These are phyloP conservation scores for Temnothorax rugatulus DNA, from an alignment of 2,888 invertebrate species.

Conservation along the genomic window DNA sequence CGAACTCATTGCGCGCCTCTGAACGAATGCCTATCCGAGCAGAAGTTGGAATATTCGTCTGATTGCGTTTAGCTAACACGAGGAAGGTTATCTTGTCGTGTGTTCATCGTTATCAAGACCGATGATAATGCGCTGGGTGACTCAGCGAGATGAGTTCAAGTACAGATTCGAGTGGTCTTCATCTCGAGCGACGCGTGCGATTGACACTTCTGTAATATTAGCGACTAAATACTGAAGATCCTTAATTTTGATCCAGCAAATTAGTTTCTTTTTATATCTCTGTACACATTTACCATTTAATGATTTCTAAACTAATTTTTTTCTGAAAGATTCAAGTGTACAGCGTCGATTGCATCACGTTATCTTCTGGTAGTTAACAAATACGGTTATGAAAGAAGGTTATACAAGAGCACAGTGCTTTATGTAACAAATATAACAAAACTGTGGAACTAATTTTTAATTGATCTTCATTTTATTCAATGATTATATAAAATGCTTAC, in stretches of 20 bases:
- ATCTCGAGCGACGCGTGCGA: constrained; percentile 60
- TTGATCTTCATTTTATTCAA: background rate
- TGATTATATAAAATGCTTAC: background rate
- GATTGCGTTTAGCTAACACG: constrained; percentile 25
- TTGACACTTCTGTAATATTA: constrained; percentile 10
- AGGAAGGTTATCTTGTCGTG: constrained; percentile 66
- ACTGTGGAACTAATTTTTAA: background rate
- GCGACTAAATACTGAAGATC: background rate
- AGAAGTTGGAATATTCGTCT: constrained; percentile 36
- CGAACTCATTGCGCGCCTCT: constrained; percentile 30
- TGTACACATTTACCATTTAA: background rate
- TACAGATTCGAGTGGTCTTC: constrained; percentile 62
- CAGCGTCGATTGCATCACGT: background rate
- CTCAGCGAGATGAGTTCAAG: constrained; percentile 66
- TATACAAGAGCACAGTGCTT: background rate
- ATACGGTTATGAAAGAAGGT: background rate
- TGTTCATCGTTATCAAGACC: constrained; percentile 56
- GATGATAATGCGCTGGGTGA: constrained; percentile 63
- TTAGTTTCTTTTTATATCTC: background rate
- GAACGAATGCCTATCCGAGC: constrained; percentile 18
- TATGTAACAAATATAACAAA: background rate
- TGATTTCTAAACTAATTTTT: background rate
- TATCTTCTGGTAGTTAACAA: background rate
- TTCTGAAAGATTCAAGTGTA: background rate
- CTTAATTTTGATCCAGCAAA: background rate